A percentile compares a stretch with the other conserved stretches of the same genome.
Conservation (phyloP, 2,113 vertebrate genomes). For the Pedetes capensis region DNA sequence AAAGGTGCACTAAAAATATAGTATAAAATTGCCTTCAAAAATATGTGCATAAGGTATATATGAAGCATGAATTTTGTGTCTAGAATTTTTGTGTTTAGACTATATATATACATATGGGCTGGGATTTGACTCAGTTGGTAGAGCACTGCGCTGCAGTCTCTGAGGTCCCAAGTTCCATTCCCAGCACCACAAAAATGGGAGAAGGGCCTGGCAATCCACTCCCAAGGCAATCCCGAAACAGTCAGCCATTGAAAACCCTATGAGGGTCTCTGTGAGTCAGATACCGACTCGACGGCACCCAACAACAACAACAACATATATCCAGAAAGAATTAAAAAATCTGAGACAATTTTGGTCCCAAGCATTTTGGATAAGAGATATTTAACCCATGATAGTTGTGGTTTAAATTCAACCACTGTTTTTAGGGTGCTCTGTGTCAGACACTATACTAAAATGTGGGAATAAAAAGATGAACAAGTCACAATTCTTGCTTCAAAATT, state of each 20-base stretch:
- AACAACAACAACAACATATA: too few relatives aligned
- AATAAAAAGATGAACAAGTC: neutral
- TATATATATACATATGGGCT: too few relatives aligned
- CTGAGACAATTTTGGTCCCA: neutral
- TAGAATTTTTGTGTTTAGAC: too few relatives aligned
- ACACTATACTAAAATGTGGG: neutral
- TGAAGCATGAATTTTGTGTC: neutral
- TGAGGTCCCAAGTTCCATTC: too few relatives aligned
- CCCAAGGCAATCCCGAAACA: too few relatives aligned
- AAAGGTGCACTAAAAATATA: neutral
- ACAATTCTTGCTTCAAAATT: neutral
- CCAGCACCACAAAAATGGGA: too few relatives aligned
- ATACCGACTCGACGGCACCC: too few relatives aligned
- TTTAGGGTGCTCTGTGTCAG: neutral
- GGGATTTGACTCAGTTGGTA: too few relatives aligned
- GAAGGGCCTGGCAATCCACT: too few relatives aligned
- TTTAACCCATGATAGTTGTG: neutral
- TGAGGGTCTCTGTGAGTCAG: too few relatives aligned
- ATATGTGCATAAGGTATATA: neutral
- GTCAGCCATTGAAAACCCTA: too few relatives aligned
- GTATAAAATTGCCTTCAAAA: neutral
- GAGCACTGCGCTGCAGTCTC: too few relatives aligned
- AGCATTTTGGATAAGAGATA: neutral
- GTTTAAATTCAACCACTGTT: neutral
- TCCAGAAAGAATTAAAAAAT: neutral